Evolutionary conservation across 1,140 invertebrate species (phyloP), one percentile per base, ranked within the genome.

Genomic region (Ridgeia piscesae): DNA sequence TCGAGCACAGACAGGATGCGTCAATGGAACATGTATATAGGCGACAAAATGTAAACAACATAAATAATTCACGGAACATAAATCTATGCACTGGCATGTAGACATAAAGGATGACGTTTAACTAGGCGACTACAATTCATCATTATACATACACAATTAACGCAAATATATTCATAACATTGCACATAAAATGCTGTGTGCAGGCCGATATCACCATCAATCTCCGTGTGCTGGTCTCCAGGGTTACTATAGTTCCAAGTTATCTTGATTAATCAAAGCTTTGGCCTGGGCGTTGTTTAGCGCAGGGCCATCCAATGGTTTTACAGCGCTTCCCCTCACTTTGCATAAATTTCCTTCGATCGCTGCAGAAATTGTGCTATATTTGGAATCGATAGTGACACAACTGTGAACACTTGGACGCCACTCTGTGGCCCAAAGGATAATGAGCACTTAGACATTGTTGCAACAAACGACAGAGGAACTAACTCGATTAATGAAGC

Each of bases 361-460:
- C 42, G 42, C 42, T 11, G 42, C 42, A 77, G 58, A 77, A 77
- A 77, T 31, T 77, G 58, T 77, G 58, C 4, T 31, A 77, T 77
- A 77, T 77, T 77, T 77, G 58, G 58, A 77, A 77, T 77, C 58
- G 27, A 77, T 77, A 77, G 58, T 77, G 8, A 14, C 58, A 14
- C 58, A 77, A 77, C 58, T 27, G 58, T 77, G 58, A 77, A 77
- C 58, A 21, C 17, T 77, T 77, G 58, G 58, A 77, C 27, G 27
- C 2, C 17, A 77, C 27, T 77, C 27, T 4, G 17, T 21, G 27
- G 58, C 58, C 58, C 27, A 9, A 31, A 77, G 58, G 58, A 77
- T 77, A 77, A 77, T 77, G 58, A 77, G 58, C 58, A 77, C 58
- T 77, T 77, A 77, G 58, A 77, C 58, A 77, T 77, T 77, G 58